These are phyloP conservation scores for Sceloporus tristichus DNA, from an alignment of 2,113 vertebrate genomes.

Conservation along the genomic window DNA sequence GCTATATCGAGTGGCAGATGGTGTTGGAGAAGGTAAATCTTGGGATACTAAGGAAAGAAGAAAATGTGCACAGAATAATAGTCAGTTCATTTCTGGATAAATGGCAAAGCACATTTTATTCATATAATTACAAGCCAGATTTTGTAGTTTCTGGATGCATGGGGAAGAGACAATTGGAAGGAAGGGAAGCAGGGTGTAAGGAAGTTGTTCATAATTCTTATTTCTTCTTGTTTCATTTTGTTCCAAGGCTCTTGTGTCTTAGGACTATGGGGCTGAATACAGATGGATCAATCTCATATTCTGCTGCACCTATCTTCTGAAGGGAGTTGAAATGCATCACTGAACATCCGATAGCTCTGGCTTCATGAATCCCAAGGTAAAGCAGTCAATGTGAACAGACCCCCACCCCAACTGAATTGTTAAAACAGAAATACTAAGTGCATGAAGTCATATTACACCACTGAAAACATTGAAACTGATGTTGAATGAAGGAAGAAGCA, in stretches of 20 bases:
- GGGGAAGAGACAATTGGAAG: background rate
- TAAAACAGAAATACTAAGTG: background rate
- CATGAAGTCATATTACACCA: background rate
- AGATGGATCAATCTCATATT: conserved; percentile 26
- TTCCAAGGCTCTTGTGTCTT: conserved; percentile 12
- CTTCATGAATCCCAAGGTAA: conserved; percentile 14
- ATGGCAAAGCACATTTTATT: background rate
- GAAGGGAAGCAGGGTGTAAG: background rate
- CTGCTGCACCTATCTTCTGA: background rate
- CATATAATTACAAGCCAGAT: background rate
- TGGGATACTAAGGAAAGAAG: background rate
- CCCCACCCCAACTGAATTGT: background rate
- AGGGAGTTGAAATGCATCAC: conserved; percentile 2
- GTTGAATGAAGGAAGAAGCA: too few species aligned
- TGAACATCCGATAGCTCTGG: conserved; percentile 1
- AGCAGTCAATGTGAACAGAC: background rate
- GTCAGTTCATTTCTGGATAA: background rate
- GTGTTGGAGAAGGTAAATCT: background rate
- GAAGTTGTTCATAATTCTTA: background rate
- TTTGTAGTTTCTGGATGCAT: background rate
- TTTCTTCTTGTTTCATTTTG: background rate
- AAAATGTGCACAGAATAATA: background rate
- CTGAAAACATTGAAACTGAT: too few species aligned
- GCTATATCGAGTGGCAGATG: too few species aligned
- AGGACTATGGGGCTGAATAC: conserved; percentile 30